Evolutionary conservation across 2,113 vertebrate genomes (phyloP).

Genomic region (Chloroceryle aenea): DNA sequence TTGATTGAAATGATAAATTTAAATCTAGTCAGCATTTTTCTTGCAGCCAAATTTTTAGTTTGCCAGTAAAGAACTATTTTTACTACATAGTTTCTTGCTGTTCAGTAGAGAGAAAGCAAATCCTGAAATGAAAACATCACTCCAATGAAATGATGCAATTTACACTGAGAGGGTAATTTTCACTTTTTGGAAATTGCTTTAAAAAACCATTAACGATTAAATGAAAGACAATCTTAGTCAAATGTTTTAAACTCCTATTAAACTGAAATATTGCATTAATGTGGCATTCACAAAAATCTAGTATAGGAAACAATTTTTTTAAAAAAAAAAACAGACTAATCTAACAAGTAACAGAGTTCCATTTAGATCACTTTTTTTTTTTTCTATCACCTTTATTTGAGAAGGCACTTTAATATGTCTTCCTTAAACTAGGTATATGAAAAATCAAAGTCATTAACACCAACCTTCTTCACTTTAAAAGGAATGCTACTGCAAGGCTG

Average conservation of each 20-base stretch:
- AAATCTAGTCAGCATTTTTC: neutral
- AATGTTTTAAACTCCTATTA: neutral
- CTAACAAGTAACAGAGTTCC: neutral
- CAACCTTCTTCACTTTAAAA: neutral
- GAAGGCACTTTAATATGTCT: neutral
- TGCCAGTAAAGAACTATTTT: neutral
- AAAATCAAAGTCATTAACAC: neutral
- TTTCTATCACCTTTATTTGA: neutral
- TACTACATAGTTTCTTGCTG: neutral
- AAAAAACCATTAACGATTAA: neutral
- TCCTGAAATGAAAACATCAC: neutral
- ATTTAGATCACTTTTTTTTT: neutral
- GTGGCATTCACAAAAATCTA: neutral
- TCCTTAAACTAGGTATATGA: neutral
- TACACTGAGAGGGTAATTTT: neutral
- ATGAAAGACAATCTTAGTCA: neutral
- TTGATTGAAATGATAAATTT: neutral
- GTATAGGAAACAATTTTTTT: neutral
- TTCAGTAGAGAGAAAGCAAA: neutral
- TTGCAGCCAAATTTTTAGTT: neutral
- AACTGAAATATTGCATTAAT: neutral
- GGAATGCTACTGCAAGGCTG: neutral
- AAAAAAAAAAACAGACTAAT: neutral
- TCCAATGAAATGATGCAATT: neutral
- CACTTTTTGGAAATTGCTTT: neutral